Evolutionary conservation across 2,113 vertebrate species (phyloP), one percentile per base, ranked within the genome.

Genomic region (Porphyrio hochstetteri): DNA sequence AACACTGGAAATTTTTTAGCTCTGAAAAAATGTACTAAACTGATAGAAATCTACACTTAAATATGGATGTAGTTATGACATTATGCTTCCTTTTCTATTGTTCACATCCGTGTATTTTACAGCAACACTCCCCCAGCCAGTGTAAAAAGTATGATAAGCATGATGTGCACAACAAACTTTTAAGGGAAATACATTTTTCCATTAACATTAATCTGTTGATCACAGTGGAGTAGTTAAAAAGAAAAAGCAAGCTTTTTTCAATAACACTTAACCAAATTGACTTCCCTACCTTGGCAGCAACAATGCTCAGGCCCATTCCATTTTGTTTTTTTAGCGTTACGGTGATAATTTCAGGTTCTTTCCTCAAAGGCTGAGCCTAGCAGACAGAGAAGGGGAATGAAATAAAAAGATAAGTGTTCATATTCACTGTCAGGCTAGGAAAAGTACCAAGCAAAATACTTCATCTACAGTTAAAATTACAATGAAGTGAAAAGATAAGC

Each of bases 321-420:
- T 99, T 99, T 96, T 99, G 99, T 97, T 99, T 99, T 95, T 99
- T 99, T 28, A 99, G 97, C 69, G 99, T 99, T 95, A 99, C 99
- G 20, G 99, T 99, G 98, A 99, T 99, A 88, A 99, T 97, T 97
- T 99, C 99, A 64, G 99, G 99, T 88, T 99, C 99, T 86, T 99
- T 99, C 97, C 98, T 98, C 98, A 99, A 98, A 96, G 98, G 98
- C 97, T 99, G 98, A 90, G 98, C 91, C 98, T 98, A 68, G 33
- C 50, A 76, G 56, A 84, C 5, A 76, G 5, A 4, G 12, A 86
- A 78, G 44, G 3, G 44, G 10, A 90, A 87, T 67, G 25, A 59
- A 75, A 59, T 70, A 77, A 77, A 52, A 28, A 13, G 6, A 53
- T 31, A 46, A 68, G 40, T 72, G 50, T 82, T 72, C 40, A 77